Evolutionary conservation across 1,140 invertebrate species (phyloP), one percentile per base, ranked within the genome.

Genomic region (Lordiphosa clarofinis): DNA sequence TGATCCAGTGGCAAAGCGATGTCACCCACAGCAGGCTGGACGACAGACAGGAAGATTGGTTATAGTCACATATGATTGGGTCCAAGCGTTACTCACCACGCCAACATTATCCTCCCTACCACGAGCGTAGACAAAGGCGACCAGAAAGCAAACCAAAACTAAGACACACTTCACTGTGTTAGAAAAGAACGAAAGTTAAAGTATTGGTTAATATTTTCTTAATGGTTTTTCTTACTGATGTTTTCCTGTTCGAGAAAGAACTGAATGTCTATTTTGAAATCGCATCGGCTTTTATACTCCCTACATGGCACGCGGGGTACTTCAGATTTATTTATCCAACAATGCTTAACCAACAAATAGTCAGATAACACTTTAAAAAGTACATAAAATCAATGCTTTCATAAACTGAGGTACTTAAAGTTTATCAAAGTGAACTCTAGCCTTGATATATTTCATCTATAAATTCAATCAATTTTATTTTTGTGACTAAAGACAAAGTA

Each of bases 241-340:
- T 13, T 24, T 42, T 40, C 19, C 7, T 19, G 5, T 40, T 11
- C 12, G 38, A 19, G 28, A 31, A 39, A 4, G 31, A 21, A 48
- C 7, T 52, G 54, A 42, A 21, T 58, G 39, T 7, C 0, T 6
- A 7, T 6, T 3, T 24, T 6, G 31, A 3, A n/a, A 11, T 10
- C 5, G 2, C 7, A 4, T 0, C n/a, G 1, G 13, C 28, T 67
- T 67, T 67, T 67, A 67, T 67, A 67, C 54, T 63, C 40, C 4
- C 2, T 21, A 2, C 21, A 2, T 21, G 21, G 21, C 21, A 21
- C 0, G 4, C 38, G 0, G 35, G 13, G 24, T 43, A 21, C 35
- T 54, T 39, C 24, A 24, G 9, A 28, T 19, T 13, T 53, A 35
- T 54, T 62, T 53, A 62, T 39, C 40, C 1, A 3, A 58, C 5